These are phyloP conservation scores for Salminus brasiliensis DNA, from an alignment of 2,113 vertebrate species.

Conservation along the genomic window DNA sequence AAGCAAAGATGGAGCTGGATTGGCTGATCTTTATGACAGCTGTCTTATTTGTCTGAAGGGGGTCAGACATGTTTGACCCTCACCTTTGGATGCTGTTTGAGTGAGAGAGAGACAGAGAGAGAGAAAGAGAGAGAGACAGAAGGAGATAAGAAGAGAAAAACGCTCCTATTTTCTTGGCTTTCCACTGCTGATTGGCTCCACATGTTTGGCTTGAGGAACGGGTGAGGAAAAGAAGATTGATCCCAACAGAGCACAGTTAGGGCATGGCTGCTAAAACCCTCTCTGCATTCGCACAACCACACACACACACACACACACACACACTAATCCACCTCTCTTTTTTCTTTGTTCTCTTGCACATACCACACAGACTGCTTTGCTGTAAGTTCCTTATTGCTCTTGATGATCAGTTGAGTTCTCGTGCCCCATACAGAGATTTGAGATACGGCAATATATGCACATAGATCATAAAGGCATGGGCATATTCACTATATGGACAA, in stretches of 20 bases:
- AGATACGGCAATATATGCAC: no score
- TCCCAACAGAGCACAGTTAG: conserved; percentile 40
- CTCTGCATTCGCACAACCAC: neutral
- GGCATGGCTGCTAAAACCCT: conserved; percentile 38
- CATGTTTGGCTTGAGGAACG: conserved; percentile 46
- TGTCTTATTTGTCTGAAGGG: conserved; percentile 16
- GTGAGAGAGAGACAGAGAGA: conserved; percentile 15
- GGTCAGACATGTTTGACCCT: conserved; percentile 21
- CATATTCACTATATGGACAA: no score
- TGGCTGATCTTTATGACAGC: neutral
- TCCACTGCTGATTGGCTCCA: conserved; percentile 52
- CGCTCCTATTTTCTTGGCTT: conserved; percentile 22
- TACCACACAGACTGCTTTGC: neutral
- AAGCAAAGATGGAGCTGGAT: neutral
- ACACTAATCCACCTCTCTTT: neutral
- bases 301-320: conserved; percentile 11
- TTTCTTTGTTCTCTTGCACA: neutral
- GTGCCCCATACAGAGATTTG: no score
- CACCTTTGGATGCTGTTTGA: conserved; percentile 32
- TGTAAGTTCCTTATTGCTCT: no score
- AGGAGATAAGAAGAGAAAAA: conserved; percentile 4
- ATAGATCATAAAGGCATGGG: no score
- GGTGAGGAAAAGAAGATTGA: conserved; percentile 42
- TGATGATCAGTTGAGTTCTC: no score
- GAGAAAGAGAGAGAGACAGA: conserved; percentile 3